Conservation (phyloP, 2,113 vertebrate species). For the Neodon shergylaensis region DNA sequence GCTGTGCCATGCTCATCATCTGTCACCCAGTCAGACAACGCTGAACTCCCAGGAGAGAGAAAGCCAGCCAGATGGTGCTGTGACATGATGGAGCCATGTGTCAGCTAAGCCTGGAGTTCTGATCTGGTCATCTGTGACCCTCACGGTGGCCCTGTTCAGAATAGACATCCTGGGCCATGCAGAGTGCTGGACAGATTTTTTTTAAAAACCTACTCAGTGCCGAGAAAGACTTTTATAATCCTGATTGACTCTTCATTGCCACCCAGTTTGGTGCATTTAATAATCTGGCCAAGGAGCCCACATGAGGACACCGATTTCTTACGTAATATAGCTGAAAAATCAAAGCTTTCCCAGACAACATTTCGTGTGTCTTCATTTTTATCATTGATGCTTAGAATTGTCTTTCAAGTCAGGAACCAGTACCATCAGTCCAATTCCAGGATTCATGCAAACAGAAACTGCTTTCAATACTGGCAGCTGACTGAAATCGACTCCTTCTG, state of each 20-base stretch:
- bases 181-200: conserved; percentile 57
- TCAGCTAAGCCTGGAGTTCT: conserved; percentile 63
- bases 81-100: conserved; percentile 67
- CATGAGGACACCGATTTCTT: conserved; percentile 55
- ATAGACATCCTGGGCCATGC: conserved; percentile 66
- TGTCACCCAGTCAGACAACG: conserved; percentile 82
- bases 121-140: conserved; percentile 65
- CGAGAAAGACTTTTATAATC: conserved; percentile 48
- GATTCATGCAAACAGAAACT: neutral
- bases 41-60: conserved; percentile 81
- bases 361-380: conserved; percentile 68
- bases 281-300: neutral
- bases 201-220: conserved; percentile 42
- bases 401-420: conserved; percentile 46
- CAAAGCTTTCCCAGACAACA: conserved; percentile 64
- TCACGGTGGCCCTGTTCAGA: conserved; percentile 64
- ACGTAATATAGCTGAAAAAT: conserved; percentile 63
- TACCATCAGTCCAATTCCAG: neutral
- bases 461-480: conserved; percentile 9
- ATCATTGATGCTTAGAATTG: conserved; percentile 27
- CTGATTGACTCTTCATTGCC: neutral
- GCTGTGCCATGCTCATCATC: conserved; percentile 75
- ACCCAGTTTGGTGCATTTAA: neutral
- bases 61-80: conserved; percentile 83
- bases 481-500: conserved; percentile 19